Evolutionary conservation across 2,888 invertebrate genomes (phyloP).

Genomic region (Nephrotoma flavescens): DNA sequence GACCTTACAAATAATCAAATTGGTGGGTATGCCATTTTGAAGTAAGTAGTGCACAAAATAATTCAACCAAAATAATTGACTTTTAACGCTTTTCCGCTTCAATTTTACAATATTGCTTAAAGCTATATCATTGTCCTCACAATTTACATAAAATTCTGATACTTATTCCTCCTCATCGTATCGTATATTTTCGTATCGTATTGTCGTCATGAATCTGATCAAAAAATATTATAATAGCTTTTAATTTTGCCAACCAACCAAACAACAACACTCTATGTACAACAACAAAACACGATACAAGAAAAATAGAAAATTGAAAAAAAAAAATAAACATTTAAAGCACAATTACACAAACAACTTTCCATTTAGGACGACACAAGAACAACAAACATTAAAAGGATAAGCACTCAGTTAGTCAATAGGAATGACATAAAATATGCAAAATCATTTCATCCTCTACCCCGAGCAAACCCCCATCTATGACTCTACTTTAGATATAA

Average conservation of each 20-base stretch:
- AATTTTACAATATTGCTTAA: background rate
- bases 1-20: too few relatives aligned
- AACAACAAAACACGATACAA: background rate
- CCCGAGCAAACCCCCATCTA: background rate
- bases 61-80: too few relatives aligned
- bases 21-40: too few relatives aligned
- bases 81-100: background rate
- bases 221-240: background rate
- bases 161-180: background rate
- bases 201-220: background rate
- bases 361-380: background rate
- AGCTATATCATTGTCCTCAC: background rate
- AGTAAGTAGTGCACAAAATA: too few relatives aligned
- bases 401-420: background rate
- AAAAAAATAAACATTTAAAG: background rate
- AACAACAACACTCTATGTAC: background rate
- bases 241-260: background rate
- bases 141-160: background rate
- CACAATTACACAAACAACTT: background rate
- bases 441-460: background rate
- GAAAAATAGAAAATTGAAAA: background rate
- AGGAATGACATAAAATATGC: background rate
- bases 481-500: background rate
- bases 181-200: background rate
- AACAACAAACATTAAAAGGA: background rate